A percentile compares a stretch with the other conserved stretches of the same genome.
phyloP scores from a whole-genome alignment of 2,888 invertebrate species.

The Pandemis heparana region DNA sequence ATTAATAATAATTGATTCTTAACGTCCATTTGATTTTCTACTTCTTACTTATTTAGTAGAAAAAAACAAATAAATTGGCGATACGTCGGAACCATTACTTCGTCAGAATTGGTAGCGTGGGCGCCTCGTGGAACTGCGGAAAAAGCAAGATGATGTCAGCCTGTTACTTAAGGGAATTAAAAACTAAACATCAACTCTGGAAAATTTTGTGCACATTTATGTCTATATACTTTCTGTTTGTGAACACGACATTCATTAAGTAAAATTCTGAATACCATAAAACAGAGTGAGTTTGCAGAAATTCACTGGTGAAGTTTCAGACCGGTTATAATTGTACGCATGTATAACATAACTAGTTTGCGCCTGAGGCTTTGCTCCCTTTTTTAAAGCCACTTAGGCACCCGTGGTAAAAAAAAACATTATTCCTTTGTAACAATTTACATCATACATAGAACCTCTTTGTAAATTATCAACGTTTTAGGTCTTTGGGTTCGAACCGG shows the following conservation, averaged over 20 bases:
- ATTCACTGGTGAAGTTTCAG: neutral
- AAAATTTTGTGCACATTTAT: neutral
- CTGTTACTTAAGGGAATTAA: constrained; percentile 40
- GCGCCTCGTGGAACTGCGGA: constrained; percentile 4
- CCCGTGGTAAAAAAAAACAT: neutral
- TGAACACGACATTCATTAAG: neutral
- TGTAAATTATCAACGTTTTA: too few species aligned
- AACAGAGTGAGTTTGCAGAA: neutral
- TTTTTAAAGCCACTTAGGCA: neutral
- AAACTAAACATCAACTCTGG: constrained; percentile 16
- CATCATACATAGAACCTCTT: too few species aligned
- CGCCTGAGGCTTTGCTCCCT: neutral
- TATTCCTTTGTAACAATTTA: too few species aligned
- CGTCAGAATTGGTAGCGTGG: constrained; percentile 18
- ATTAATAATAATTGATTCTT: neutral
- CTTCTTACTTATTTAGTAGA: neutral
- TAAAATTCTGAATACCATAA: neutral
- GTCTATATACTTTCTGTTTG: neutral
- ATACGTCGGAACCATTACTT: neutral
- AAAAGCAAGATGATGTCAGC: constrained; percentile 17
- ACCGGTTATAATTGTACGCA: too few species aligned
- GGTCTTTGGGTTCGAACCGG: too few species aligned
- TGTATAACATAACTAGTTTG: too few species aligned
- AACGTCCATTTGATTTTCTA: neutral
- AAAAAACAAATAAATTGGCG: neutral